A percentile compares a stretch with the other conserved stretches of the same genome.
These are phyloP conservation scores for Leptonema lineaticorne DNA, from an alignment of 1,140 invertebrate species.

Conservation along the genomic window DNA sequence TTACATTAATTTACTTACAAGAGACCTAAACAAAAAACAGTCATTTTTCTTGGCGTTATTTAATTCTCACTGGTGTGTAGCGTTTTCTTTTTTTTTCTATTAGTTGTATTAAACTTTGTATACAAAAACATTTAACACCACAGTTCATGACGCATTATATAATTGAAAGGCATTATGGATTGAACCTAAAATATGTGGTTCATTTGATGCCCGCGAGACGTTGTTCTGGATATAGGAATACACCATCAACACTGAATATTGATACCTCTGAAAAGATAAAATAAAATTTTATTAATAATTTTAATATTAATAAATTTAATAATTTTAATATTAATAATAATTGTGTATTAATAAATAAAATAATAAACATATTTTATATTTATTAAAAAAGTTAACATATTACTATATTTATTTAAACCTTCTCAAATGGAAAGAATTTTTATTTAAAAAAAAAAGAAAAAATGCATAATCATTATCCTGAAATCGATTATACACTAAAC, in stretches of 20 bases:
- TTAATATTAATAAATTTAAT: too few relatives aligned
- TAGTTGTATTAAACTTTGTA: slow-evolving; percentile 22
- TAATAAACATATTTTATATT: too few relatives aligned
- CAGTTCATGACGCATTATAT: slow-evolving; percentile 30
- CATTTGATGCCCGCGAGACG: slow-evolving; percentile 50
- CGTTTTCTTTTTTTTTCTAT: slow-evolving; percentile 22
- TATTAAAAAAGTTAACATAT: too few relatives aligned
- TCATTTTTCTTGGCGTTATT: slow-evolving; percentile 40
- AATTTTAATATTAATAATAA: too few relatives aligned
- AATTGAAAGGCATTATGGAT: slow-evolving; percentile 34
- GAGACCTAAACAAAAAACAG: slow-evolving; percentile 40
- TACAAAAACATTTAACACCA: slow-evolving; percentile 39
- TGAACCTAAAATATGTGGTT: slow-evolving; percentile 35
- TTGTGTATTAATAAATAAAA: too few relatives aligned
- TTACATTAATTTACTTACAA: slow-evolving; percentile 37
- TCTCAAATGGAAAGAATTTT: too few relatives aligned
- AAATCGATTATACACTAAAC: too few relatives aligned
- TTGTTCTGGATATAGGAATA: slow-evolving; percentile 70
- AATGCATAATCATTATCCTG: too few relatives aligned
- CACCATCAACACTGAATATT: slow-evolving; percentile 89
- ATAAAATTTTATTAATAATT: too few relatives aligned
- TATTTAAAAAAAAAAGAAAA: too few relatives aligned
- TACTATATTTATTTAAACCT: too few relatives aligned
- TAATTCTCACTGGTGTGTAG: slow-evolving; percentile 37
- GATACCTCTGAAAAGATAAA: slow-evolving; percentile 81